Percentiles rank a stretch among this genome's conserved stretches.
Conservation (phyloP, 1,140 invertebrate species). For the Paracyclopina nana region DNA sequence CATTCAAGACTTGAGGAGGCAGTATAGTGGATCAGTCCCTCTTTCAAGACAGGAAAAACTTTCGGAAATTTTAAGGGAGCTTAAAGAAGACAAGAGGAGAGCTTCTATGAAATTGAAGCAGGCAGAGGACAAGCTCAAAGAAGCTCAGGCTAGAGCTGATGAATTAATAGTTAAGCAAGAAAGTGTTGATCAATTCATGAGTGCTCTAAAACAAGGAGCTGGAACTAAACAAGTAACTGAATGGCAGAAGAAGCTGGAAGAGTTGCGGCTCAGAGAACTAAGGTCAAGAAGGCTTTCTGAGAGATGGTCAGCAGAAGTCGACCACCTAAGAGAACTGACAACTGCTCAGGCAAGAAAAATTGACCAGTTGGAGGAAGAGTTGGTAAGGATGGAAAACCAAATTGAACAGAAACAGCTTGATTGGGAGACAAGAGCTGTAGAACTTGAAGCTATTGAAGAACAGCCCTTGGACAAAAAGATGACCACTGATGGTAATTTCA, state of each 20-base stretch:
- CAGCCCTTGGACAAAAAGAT: constrained; percentile 15
- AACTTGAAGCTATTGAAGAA: constrained; percentile 16
- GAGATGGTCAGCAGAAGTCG: constrained; percentile 16
- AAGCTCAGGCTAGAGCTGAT: neutral
- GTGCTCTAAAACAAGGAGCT: constrained; percentile 1
- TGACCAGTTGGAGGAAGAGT: constrained; percentile 23
- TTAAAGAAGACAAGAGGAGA: constrained; percentile 4
- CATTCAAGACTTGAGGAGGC: constrained; percentile 10
- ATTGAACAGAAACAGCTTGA: constrained; percentile 12
- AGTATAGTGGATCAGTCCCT: constrained; percentile 9
- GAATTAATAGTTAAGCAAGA: neutral
- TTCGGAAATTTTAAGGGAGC: neutral
- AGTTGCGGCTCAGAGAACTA: constrained; percentile 5
- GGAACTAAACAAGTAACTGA: constrained; percentile 7
- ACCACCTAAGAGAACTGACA: constrained; percentile 20
- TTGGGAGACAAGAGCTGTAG: constrained; percentile 5
- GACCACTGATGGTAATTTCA: no score
- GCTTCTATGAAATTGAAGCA: neutral
- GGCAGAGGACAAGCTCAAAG: neutral
- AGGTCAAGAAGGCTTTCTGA: constrained; percentile 1
- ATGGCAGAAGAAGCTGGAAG: constrained; percentile 8
- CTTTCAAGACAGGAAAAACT: constrained; percentile 10
- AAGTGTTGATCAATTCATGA: constrained; percentile 6
- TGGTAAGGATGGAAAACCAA: constrained; percentile 24
- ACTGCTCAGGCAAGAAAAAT: constrained; percentile 21